Evolutionary conservation across 1,140 invertebrate species (phyloP).

Genomic region (Neodiprion lecontei): DNA sequence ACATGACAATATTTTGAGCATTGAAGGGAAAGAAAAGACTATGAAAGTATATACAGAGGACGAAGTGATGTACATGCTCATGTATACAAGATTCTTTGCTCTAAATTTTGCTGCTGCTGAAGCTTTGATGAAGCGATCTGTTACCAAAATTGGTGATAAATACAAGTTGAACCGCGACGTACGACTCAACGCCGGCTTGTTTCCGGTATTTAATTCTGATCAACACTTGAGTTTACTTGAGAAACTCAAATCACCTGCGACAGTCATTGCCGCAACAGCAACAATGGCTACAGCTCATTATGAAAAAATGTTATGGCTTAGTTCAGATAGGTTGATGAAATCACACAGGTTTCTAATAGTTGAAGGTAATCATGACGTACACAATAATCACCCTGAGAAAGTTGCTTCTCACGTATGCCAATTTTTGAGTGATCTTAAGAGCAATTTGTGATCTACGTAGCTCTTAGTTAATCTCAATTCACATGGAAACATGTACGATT

Average conservation of each 20-base stretch:
- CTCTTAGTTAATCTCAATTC: background rate
- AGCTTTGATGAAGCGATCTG: conserved; percentile 58
- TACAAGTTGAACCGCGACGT: conserved; percentile 51
- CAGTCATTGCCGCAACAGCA: conserved; percentile 43
- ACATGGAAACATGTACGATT: too few relatives aligned
- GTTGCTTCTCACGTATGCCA: conserved; percentile 55
- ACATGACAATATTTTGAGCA: conserved; percentile 38
- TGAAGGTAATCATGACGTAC: conserved; percentile 70
- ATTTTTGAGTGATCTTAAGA: conserved; percentile 50
- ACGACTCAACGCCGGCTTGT: conserved; percentile 38
- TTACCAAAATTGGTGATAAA: conserved; percentile 46
- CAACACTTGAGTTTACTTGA: conserved; percentile 28
- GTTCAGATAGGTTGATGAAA: background rate
- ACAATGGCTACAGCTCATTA: conserved; percentile 44
- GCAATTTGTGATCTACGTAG: conserved; percentile 15
- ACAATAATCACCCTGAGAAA: conserved; percentile 66
- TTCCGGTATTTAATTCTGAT: conserved; percentile 27
- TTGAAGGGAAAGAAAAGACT: conserved; percentile 40
- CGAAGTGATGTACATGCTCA: conserved; percentile 59
- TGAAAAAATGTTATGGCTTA: conserved; percentile 40
- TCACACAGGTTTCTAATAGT: conserved; percentile 47
- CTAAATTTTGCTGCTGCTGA: conserved; percentile 58
- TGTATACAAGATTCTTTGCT: conserved; percentile 41
- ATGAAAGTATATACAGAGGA: conserved; percentile 59
- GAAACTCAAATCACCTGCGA: conserved; percentile 34